These are phyloP conservation scores for Mamestra brassicae DNA, from an alignment of 2,888 invertebrate genomes.

Conservation along the genomic window DNA sequence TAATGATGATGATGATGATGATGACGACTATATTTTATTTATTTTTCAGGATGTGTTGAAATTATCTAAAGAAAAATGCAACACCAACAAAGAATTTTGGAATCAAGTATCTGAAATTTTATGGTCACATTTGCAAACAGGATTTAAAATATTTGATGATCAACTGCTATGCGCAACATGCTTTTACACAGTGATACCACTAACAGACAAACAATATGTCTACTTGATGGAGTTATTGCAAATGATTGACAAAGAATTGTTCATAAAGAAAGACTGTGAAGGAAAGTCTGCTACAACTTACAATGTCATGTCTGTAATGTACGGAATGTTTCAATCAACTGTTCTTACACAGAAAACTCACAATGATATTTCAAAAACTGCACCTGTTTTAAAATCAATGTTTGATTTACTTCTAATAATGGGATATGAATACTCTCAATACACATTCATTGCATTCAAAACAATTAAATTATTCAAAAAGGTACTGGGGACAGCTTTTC, in stretches of 20 bases:
- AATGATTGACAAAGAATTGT: constrained; percentile 70
- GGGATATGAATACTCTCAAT: constrained; percentile 89
- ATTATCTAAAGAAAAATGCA: constrained; percentile 68
- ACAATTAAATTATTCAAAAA: constrained; percentile 85
- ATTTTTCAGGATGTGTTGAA: constrained; percentile 78
- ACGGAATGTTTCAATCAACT: constrained; percentile 86
- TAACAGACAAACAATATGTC: constrained; percentile 71
- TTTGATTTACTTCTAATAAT: constrained; percentile 77
- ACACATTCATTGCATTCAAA: constrained; percentile 89
- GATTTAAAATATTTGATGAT: constrained; percentile 80
- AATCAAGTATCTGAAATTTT: constrained; percentile 72
- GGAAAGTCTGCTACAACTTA: constrained; percentile 63
- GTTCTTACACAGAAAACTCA: constrained; percentile 70
- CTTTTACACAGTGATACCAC: constrained; percentile 79
- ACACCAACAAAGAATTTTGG: constrained; percentile 66
- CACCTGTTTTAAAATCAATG: constrained; percentile 69
- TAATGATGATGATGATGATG: too few relatives aligned
- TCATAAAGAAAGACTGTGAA: constrained; percentile 52
- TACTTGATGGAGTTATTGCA: constrained; percentile 74
- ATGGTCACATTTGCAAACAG: constrained; percentile 78
- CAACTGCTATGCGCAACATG: constrained; percentile 85
- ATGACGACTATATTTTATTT: not conserved
- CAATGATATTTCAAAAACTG: constrained; percentile 57
- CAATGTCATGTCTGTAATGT: constrained; percentile 80
- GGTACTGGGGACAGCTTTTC: constrained; percentile 78